phyloP scores from a whole-genome alignment of 2,888 invertebrate species.

The Anorthoa munda region DNA sequence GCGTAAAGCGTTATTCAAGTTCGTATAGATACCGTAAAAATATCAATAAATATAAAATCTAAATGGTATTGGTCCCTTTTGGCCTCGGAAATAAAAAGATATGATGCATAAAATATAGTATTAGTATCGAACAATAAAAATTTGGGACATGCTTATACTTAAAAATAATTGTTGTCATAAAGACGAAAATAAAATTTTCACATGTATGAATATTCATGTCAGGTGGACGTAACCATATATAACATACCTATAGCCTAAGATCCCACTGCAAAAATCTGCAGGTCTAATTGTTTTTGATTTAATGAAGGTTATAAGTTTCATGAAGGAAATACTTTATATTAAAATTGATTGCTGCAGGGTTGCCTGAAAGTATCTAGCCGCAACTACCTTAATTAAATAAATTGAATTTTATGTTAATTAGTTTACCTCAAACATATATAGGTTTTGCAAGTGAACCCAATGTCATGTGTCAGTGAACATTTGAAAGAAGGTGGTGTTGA shows the following conservation, averaged over 20 bases:
- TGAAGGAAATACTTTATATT: too few species aligned
- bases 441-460: too few species aligned
- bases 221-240: background rate
- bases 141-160: conserved; percentile 35
- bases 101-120: conserved; percentile 33
- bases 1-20: conserved; percentile 2
- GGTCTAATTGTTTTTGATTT: too few species aligned
- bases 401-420: too few species aligned
- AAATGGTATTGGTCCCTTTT: conserved; percentile 27
- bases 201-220: conserved; percentile 51
- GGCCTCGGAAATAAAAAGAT: conserved; percentile 28
- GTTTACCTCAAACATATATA: too few species aligned
- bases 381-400: too few species aligned
- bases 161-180: conserved; percentile 50
- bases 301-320: too few species aligned
- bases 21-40: conserved; percentile 10
- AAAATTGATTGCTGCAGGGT: too few species aligned
- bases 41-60: conserved; percentile 26
- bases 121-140: conserved; percentile 18
- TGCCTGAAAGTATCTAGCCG: too few species aligned
- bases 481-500: too few species aligned
- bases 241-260: background rate
- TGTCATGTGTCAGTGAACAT: too few species aligned
- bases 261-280: too few species aligned
- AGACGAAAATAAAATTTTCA: conserved; percentile 31